Base-by-base conservation (phyloP, 1,140 invertebrate species). In the Cydia pomonella region DNA sequence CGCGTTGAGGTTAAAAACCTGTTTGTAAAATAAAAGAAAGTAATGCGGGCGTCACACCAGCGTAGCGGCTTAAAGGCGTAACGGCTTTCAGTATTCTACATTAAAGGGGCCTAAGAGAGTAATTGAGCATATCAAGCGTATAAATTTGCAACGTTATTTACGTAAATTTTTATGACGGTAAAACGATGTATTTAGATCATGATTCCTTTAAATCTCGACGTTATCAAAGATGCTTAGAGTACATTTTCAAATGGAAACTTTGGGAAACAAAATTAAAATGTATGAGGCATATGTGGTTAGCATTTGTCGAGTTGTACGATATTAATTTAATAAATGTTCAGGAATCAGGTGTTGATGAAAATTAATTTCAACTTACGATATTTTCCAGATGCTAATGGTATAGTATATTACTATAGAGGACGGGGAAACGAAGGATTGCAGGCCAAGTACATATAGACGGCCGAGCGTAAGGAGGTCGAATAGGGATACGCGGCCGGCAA, bases 131-230 rank as follows among this genome's bases (percentile, higher is more conserved):
- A 83, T 80, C 80, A 79, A 77, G 72, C 72, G 77, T 72, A 81
- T 82, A 83, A 85, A 83, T 85, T 81, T 71, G 41, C 73, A 47
- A 77, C 47, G 75, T 73, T 84, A 82, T 85, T 85, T 84, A 77
- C 82, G 82, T 82, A 84, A 84, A 84, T 81, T 85, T 85, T 81
- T 81, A 81, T 79, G 76, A 79, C 76, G 75, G 62, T 74, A 76
- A 80, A 82, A 79, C 27, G 69, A 73, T 64, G 74, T 76, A 59
- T 74, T 80, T 80, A 73, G 76, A 63, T 63, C 73, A 75, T 59
- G 38, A 38, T 74, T 78, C 29, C 50, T 73, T 69, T 29, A 18
- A 38, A 69, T 25, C 18, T 69, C 33, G 64, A 21, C 64, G 9
- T 38, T 69, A 33, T 18, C 64, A 38, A 18, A 69, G 18, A 13